These are phyloP conservation scores for Pachymerium ferrugineum DNA, from an alignment of 2,888 invertebrate species.

Conservation along the genomic window DNA sequence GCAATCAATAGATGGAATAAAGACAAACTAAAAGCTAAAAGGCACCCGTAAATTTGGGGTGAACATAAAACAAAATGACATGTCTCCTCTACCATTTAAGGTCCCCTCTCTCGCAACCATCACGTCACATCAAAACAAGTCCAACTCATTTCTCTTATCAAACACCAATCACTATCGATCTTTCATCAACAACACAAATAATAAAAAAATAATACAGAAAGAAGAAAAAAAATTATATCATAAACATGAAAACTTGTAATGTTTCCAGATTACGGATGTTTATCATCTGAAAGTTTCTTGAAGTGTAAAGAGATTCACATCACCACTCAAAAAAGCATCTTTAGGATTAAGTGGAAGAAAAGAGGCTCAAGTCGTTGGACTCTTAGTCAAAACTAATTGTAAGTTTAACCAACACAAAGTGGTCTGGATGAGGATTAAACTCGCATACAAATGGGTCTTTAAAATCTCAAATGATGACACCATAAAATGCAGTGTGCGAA, in stretches of 20 bases:
- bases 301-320: neutral
- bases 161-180: slow-evolving; percentile 23
- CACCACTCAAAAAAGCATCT: slow-evolving; percentile 19
- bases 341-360: slow-evolving; percentile 22
- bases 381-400: slow-evolving; percentile 17
- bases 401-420: slow-evolving; percentile 23
- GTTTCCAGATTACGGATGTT: neutral
- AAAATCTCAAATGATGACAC: slow-evolving; percentile 20
- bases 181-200: neutral
- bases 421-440: slow-evolving; percentile 27
- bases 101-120: neutral
- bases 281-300: neutral
- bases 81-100: slow-evolving; percentile 4
- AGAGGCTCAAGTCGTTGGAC: slow-evolving; percentile 24
- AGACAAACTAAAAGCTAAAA: slow-evolving; percentile 12
- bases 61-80: slow-evolving; percentile 22
- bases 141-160: slow-evolving; percentile 21
- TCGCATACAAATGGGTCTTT: neutral
- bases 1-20: slow-evolving; percentile 1
- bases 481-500: slow-evolving; percentile 22
- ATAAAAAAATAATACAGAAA: neutral
- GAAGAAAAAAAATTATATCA: neutral
- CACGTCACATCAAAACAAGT: slow-evolving; percentile 7
- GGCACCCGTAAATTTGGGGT: neutral
- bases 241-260: neutral